A percentile compares a stretch with the other conserved stretches of the same genome.
Conservation (phyloP, 2,888 invertebrate genomes). For the Osmoderma eremita region DNA sequence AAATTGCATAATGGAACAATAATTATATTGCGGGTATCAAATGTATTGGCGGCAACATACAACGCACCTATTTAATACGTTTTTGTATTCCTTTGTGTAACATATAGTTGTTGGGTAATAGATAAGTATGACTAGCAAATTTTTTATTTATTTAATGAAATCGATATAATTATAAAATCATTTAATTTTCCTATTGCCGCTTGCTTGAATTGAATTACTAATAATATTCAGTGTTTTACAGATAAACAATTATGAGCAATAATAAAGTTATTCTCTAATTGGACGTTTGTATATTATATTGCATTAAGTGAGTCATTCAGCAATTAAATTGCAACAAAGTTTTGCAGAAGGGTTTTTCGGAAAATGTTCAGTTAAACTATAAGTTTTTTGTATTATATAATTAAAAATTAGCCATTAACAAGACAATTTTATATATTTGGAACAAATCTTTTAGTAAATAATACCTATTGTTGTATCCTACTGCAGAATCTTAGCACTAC, state of each 20-base stretch:
- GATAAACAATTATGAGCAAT: constrained; percentile 20
- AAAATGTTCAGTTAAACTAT: no score
- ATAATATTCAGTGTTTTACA: constrained; percentile 8
- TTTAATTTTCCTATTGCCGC: constrained; percentile 20
- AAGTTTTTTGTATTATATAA: no score
- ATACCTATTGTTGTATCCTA: no score
- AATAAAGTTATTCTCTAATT: constrained; percentile 11
- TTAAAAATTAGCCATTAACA: no score
- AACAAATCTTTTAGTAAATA: no score
- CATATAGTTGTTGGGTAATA: constrained; percentile 25
- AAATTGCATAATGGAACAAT: constrained; percentile 29
- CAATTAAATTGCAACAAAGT: no score
- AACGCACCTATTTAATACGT: background rate
- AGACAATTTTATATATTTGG: no score
- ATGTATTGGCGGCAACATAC: background rate
- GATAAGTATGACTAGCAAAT: constrained; percentile 3
- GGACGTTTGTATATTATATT: background rate
- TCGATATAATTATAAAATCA: constrained; percentile 32
- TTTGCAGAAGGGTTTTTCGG: no score
- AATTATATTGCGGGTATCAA: constrained; percentile 21
- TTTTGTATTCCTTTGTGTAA: background rate
- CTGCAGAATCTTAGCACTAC: no score
- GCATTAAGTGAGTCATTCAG: constrained; percentile 5
- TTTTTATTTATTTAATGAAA: constrained; percentile 19
- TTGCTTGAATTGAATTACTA: constrained; percentile 12